These are phyloP conservation scores for Ariolimax columbianus DNA, from an alignment of 2,888 invertebrate species.

Conservation along the genomic window DNA sequence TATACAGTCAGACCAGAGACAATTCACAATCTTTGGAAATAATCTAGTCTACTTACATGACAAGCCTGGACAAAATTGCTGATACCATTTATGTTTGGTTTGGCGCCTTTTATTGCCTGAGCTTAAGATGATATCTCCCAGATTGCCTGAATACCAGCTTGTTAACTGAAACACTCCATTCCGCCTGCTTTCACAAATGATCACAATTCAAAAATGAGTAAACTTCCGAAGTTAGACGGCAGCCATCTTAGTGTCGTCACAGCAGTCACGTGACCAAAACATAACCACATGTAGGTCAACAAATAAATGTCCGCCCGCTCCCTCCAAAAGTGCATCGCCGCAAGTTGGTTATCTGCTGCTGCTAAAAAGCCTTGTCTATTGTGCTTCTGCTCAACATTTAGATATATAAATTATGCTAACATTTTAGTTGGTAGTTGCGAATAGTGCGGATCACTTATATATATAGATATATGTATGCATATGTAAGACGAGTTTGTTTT, in stretches of 20 bases:
- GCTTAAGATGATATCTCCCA: neutral
- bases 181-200: slow-evolving; percentile 1
- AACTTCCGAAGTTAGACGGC: slow-evolving; percentile 51
- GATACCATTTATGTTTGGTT: slow-evolving; percentile 84
- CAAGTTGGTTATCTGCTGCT: neutral
- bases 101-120: slow-evolving; percentile 30
- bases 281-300: slow-evolving; percentile 52
- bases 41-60: slow-evolving; percentile 85
- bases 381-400: neutral
- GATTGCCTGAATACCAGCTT: neutral
- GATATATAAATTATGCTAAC: no score
- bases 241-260: slow-evolving; percentile 61
- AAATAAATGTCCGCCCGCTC: slow-evolving; percentile 9
- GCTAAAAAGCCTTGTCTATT: neutral
- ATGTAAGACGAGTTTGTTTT: neutral
- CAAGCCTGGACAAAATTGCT: slow-evolving; percentile 87
- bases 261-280: slow-evolving; percentile 61
- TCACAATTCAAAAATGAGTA: slow-evolving; percentile 29
- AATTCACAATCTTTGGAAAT: no score
- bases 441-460: neutral
- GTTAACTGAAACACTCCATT: slow-evolving; percentile 11
- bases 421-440: no score
- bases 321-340: neutral
- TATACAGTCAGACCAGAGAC: no score
- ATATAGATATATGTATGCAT: neutral